Evolutionary conservation across 35 echinoderm and acorn worm species (phyloP), one percentile per base, ranked within the genome.

Genomic region (Heliocidaris tuberculata): DNA sequence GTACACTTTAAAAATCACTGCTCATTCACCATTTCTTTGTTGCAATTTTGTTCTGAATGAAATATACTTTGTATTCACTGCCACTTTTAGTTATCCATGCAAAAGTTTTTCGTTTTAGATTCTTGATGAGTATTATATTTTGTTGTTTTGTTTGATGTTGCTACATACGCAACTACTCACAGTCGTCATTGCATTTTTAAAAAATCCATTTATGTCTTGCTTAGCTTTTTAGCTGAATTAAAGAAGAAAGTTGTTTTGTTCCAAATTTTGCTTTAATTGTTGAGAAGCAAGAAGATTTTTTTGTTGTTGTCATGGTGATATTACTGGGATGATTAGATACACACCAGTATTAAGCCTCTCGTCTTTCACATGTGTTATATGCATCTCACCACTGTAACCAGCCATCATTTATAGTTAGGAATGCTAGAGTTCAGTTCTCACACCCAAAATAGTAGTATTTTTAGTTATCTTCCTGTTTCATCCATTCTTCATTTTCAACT

Each of bases 341-440:
- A 78, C 91, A 93, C 91, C 91, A 93, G 91, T 93, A 93, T 93
- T 93, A 93, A 17, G 50, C 48, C 50, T 56, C 13, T 59, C 56
- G 91, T 93, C 91, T 93, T 93, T 93, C 91, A 93, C 91, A 30
- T 59, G 91, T 93, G n/a, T 49, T 93, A 49, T 30, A 52, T 30
- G 50, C 91, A 93, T 52, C 48, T 48, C 47, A 29, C 2, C 91
- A 93, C 91, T 59, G 91, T 59, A 93, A 19, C 91, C 50, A 93
- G 29, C 21, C 48, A 89, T 89, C 87, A 89, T 89, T 89, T 89
- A 11, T 89, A 42, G 87, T 89, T 42, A 48, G 31, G 87, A 32
- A 32, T 24, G 31, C 87, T 42, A 89, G 47, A 5, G 24, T 32
- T 89, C 16, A 31, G 11, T 29, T 30, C 31, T 29, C 31, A 86